phyloP scores from a whole-genome alignment of 30 jellyfish, hydroid and myxozoan species.

The Aurelia sp. region DNA sequence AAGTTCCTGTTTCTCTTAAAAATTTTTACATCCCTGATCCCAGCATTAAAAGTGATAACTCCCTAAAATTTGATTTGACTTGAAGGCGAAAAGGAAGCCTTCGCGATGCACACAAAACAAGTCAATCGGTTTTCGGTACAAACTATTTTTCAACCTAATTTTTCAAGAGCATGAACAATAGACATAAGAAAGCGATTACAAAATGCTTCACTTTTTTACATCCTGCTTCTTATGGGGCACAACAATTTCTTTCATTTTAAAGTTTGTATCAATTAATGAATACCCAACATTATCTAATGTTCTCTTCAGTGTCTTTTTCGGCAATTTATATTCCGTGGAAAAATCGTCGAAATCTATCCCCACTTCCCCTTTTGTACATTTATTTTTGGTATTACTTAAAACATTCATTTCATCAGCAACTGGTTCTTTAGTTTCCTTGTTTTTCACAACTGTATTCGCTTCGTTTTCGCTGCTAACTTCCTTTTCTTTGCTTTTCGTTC shows the following conservation, averaged over 20 bases:
- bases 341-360: neutral
- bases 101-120: no score
- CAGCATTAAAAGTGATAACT: no score
- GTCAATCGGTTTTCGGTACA: no score
- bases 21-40: no score
- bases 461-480: neutral
- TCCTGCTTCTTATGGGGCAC: slow-evolving; percentile 15
- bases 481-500: neutral
- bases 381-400: neutral
- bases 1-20: no score
- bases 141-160: no score
- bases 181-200: no score
- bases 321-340: neutral
- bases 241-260: slow-evolving; percentile 5
- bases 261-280: slow-evolving; percentile 27
- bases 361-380: no score
- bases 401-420: neutral
- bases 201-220: neutral
- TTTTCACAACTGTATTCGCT: neutral
- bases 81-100: no score
- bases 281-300: slow-evolving; percentile 36
- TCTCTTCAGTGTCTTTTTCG: slow-evolving; percentile 14
- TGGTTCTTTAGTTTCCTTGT: neutral
- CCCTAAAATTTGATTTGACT: no score
- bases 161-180: no score